Base-by-base conservation (phyloP, 2,113 vertebrate genomes). In the Rhinoptilus africanus region DNA sequence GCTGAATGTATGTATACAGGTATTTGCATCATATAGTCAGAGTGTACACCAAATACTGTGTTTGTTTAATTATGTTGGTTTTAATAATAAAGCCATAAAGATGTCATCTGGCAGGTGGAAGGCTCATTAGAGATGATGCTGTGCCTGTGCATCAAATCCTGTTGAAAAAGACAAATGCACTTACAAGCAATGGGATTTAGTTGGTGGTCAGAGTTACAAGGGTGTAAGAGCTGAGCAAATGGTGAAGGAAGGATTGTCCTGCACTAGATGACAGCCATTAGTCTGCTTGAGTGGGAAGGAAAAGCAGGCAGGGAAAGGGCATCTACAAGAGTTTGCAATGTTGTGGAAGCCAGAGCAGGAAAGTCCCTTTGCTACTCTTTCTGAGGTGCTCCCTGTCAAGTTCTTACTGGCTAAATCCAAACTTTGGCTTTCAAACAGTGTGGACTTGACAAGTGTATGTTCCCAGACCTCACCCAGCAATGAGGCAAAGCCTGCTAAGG, bases 1-100 rank as follows among this genome's bases (percentile, higher is more conserved):
- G 99, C 99, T 94, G 99, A 99, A 98, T 99, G 99, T 99, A 98
- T 98, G 99, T 99, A 97, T 98, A 94, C 96, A 98, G 97, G 97
- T 98, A 98, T 98, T 97, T 96, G 57, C 97, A 93, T 92, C 83
- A 53, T 47, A 48, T 16, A 88, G 74, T 53, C 91, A 89, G n/a
- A 83, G 62, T 50, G 59, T 72, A 62, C 62, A 47, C 71, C 56
- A 75, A 95, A 78, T 63, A 26, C 11, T 45, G 0, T 51, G 12
- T 72, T 77, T 74, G 7, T 37, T 93, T 56, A 35, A 77, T 48
- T 59, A 19, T 35, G 20, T 22, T 91, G 59, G 4, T 48, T 79
- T 85, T 76, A 64, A 54, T 43, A 47, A 8, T 28, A 27, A 87
- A 92, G 14, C 26, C 69, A 28, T 15, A 45, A 47, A 85, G 5